Percentiles rank a stretch among this genome's conserved stretches.
Evolutionary conservation across 2,113 vertebrate genomes (phyloP).

Genomic region (Hyla sarda): DNA sequence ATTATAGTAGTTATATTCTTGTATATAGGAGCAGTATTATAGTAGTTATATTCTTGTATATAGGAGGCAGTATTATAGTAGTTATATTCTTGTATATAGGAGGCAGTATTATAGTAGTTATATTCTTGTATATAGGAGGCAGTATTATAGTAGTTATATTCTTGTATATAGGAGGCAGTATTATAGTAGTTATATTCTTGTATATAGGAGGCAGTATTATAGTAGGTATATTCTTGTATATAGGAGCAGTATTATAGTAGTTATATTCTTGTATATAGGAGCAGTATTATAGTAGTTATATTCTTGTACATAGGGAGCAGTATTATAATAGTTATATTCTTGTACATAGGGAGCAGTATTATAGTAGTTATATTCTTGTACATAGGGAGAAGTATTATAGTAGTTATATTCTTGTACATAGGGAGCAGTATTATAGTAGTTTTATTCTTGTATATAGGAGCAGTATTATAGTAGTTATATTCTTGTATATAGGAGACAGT

Average conservation of each 20-base stretch:
- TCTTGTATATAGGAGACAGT: too few species aligned
- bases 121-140: conserved; percentile 2
- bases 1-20: conserved; percentile 3
- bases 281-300: too few species aligned
- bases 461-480: conserved; percentile 2
- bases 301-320: conserved; percentile 1
- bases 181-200: conserved; percentile 8
- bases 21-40: not conserved
- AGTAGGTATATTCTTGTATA: too few species aligned
- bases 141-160: conserved; percentile 1
- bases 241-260: too few species aligned
- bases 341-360: too few species aligned
- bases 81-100: too few species aligned
- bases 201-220: not conserved
- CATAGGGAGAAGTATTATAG: too few species aligned
- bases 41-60: too few species aligned
- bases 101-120: not conserved
- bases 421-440: conserved; percentile 4
- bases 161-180: not conserved
- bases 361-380: too few species aligned
- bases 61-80: too few species aligned
- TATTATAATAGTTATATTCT: conserved; percentile 13
- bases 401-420: not conserved
- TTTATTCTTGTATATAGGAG: not conserved
- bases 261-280: too few species aligned